These are phyloP conservation scores for Fragum whitleyi DNA, from an alignment of 2,888 invertebrate genomes.

Conservation along the genomic window DNA sequence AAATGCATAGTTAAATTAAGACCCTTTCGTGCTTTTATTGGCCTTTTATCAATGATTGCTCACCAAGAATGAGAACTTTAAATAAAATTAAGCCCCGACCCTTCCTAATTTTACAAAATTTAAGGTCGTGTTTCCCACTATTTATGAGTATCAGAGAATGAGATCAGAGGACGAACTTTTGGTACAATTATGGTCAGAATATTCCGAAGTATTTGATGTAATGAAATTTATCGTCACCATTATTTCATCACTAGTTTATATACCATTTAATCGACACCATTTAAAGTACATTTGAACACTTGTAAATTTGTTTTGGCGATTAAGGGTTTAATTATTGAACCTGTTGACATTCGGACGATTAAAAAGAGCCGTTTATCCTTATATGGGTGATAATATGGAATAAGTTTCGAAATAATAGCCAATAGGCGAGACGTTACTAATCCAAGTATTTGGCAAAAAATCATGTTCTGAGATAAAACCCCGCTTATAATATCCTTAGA, in stretches of 20 bases:
- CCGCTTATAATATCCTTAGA: not conserved
- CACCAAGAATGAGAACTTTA: not conserved
- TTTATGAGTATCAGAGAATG: no score
- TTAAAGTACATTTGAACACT: no score
- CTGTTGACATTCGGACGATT: conserved; percentile 15
- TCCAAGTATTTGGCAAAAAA: conserved; percentile 15
- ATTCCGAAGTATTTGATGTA: no score
- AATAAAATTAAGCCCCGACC: no score
- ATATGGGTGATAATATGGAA: conserved; percentile 17
- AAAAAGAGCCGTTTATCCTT: conserved; percentile 16
- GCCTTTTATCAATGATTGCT: not conserved
- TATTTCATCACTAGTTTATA: no score
- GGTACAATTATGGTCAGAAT: no score
- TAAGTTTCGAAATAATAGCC: conserved; percentile 27
- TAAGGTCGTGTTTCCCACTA: no score
- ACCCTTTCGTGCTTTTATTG: not conserved
- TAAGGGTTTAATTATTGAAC: conserved; percentile 7
- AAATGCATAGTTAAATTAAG: not conserved
- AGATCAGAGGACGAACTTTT: no score
- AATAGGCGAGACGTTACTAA: conserved; percentile 6
- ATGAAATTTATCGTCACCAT: no score
- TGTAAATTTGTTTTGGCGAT: no score
- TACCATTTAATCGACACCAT: no score
- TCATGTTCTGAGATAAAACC: conserved; percentile 18
- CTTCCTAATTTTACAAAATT: no score